Conservation (phyloP, 2,113 vertebrate genomes). For the Campylorhamphus procurvoides region DNA sequence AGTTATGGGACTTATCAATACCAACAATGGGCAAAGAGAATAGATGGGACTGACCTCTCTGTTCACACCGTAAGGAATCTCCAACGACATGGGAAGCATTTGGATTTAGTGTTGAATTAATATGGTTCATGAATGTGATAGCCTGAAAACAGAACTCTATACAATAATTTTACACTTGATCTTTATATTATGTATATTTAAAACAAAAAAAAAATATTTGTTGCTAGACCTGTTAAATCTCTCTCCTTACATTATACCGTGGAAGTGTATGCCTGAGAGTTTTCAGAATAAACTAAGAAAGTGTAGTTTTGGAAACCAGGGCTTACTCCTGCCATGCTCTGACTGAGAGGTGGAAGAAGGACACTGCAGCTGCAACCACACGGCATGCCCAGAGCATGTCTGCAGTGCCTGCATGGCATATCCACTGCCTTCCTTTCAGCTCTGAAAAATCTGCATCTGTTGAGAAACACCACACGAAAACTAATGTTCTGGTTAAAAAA, state of each 20-base stretch:
- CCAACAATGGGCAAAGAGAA: neutral
- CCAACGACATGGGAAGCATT: neutral
- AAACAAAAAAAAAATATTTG: neutral
- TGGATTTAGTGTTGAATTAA: neutral
- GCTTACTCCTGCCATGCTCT: neutral
- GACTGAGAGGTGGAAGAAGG: neutral
- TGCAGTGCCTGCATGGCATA: neutral
- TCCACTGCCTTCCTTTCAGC: neutral
- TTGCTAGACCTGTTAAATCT: neutral
- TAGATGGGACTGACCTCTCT: neutral
- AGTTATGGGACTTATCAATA: neutral
- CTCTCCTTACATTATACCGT: neutral
- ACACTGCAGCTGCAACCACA: neutral
- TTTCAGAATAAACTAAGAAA: constrained; percentile 25
- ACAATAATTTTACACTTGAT: neutral
- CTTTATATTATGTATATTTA: too few relatives aligned
- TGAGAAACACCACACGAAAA: neutral
- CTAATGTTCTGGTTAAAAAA: neutral
- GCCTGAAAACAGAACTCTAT: neutral
- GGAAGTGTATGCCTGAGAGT: neutral
- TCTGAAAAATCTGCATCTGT: neutral
- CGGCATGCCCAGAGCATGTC: neutral
- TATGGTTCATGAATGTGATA: neutral
- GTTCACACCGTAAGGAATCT: neutral
- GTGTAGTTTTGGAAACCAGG: neutral